Percentiles rank a stretch among this genome's conserved stretches.
Evolutionary conservation across 2,888 invertebrate species (phyloP).

Genomic region (Cataglyphis rosenhaueri): DNA sequence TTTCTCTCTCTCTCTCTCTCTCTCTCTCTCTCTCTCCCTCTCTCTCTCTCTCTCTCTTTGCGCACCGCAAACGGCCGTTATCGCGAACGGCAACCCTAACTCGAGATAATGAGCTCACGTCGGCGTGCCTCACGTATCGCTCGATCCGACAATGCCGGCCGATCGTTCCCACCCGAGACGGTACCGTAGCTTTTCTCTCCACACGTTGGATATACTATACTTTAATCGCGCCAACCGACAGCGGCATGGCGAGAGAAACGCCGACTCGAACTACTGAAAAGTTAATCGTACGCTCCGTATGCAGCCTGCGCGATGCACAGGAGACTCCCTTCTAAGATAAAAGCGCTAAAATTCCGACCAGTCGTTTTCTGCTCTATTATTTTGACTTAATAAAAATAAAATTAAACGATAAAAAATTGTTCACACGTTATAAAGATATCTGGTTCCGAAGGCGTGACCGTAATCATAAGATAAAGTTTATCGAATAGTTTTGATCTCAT

Average conservation of each 20-base stretch:
- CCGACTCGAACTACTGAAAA: constrained; percentile 34
- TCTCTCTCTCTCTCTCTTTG: constrained; percentile 7
- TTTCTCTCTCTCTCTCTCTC: background rate
- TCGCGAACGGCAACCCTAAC: constrained; percentile 44
- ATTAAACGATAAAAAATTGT: background rate
- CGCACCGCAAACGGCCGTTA: constrained; percentile 30
- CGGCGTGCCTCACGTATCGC: constrained; percentile 40
- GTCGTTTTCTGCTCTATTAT: background rate
- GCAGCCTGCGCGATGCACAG: background rate
- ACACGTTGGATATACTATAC: constrained; percentile 4
- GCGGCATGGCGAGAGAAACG: constrained; percentile 15
- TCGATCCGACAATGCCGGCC: constrained; percentile 39
- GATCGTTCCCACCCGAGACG: constrained; percentile 35
- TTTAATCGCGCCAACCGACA: constrained; percentile 38
- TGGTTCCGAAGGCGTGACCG: background rate
- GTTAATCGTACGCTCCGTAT: background rate
- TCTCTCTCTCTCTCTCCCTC: background rate
- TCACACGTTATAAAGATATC: background rate
- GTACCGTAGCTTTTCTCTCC: constrained; percentile 14
- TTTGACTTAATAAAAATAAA: background rate
- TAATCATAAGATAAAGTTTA: background rate
- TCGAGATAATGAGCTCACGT: constrained; percentile 50
- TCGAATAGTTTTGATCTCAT: background rate
- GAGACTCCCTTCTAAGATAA: background rate
- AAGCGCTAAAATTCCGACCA: background rate